Evolutionary conservation across 2,797 vertebrate genomes (phyloP), one percentile per base, ranked within the genome.

Genomic region (Lithobates sylvaticus): DNA sequence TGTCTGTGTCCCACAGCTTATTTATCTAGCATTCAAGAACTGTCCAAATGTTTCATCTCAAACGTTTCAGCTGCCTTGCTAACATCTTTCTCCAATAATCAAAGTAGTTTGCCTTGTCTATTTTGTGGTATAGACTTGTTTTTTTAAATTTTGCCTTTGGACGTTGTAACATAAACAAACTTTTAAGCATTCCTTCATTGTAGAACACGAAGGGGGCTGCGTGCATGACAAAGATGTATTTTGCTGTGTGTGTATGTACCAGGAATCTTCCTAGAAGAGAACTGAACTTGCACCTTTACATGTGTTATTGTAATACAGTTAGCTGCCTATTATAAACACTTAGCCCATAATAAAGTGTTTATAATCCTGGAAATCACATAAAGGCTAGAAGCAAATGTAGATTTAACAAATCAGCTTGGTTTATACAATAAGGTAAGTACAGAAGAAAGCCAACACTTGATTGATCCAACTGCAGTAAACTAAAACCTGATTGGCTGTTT

Each of bases 281-380:
- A 15, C 68, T 61, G 69, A 58, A 36, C 32, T 64, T 64, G 39
- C 26, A 29, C 58, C 32, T 42, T 50, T 32, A 58, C 68, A 58
- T 82, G 12, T 64, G 79, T 42, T 81, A 54, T 10, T 61, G 50
- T 54, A 73, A 82, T 39, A 34, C 27, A 18, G 61, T 74, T 10
- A 18, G 21, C 29, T 50, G 32, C 44, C 70, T 82, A 84, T 69
- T n/a, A 76, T 77, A 50, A 36, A 54, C 74, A 84, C 29, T 76
- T 44, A 58, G 64, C 50, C 36, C 44, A 32, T 82, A 82, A 82
- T 82, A 74, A 61, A 73, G 80, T 73, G 54, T 82, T 73, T 82
- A 82, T 82, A 82, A 42, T 82, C 69, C 70, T 58, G 58, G 50
- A 73, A 82, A 69, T 82, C 80, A 27, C 39, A 64, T 82, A 34